phyloP scores from a whole-genome alignment of 2,113 vertebrate species.

The Oceanodroma tethys region DNA sequence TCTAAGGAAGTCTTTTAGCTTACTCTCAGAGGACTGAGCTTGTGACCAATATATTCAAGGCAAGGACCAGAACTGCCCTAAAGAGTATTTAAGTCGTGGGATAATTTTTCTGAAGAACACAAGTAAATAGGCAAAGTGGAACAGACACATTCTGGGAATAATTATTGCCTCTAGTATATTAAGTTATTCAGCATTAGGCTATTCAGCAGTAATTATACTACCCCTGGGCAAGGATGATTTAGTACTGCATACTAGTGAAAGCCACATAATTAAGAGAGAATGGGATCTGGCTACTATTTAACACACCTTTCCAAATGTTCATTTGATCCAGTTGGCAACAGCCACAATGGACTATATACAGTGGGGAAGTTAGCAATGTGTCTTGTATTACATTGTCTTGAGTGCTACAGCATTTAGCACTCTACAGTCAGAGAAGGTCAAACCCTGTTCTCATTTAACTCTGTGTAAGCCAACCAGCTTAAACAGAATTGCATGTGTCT shows the following conservation, averaged over 20 bases:
- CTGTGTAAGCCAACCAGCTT: background rate
- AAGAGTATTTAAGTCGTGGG: conserved; percentile 6
- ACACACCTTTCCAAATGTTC: conserved; percentile 57
- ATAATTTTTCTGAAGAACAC: conserved; percentile 49
- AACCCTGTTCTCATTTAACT: background rate
- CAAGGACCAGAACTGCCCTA: background rate
- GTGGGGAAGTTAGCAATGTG: background rate
- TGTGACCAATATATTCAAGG: conserved; percentile 7
- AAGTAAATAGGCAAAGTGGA: conserved; percentile 38
- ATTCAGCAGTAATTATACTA: conserved; percentile 51
- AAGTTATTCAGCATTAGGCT: conserved; percentile 44
- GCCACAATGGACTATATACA: background rate
- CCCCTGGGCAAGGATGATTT: conserved; percentile 56
- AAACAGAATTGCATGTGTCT: background rate
- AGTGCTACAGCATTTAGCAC: background rate
- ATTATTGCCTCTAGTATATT: conserved; percentile 33
- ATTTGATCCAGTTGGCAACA: conserved; percentile 5
- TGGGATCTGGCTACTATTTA: conserved; percentile 25
- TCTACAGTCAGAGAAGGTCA: background rate
- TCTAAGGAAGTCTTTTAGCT: background rate
- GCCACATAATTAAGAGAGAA: conserved; percentile 33
- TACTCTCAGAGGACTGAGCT: background rate
- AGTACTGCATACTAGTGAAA: background rate
- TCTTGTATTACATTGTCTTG: background rate
- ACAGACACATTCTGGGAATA: conserved; percentile 31